Evolutionary conservation across 2,888 invertebrate genomes (phyloP).

Genomic region (Lathronympha strigana): DNA sequence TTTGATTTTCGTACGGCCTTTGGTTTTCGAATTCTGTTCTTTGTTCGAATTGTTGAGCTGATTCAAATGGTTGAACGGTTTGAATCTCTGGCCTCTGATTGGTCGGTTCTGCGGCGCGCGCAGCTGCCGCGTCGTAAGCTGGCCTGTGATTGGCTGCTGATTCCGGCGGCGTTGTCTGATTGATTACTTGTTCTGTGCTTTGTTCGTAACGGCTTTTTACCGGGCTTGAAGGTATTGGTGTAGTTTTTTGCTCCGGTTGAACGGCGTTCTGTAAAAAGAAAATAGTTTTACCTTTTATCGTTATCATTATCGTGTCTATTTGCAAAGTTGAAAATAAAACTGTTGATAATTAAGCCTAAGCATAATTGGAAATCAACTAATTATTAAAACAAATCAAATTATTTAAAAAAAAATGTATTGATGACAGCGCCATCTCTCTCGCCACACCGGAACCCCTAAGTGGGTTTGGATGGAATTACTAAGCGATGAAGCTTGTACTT

Average conservation of each 20-base stretch:
- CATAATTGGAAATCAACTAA: too few species aligned
- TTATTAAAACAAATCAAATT: too few species aligned
- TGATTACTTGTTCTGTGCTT: conserved; percentile 42
- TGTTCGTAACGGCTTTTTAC: conserved; percentile 51
- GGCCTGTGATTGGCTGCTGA: conserved; percentile 33
- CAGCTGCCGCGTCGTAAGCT: conserved; percentile 44
- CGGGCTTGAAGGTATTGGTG: conserved; percentile 52
- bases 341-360: too few species aligned
- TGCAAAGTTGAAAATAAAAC: too few species aligned
- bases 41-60: conserved; percentile 42
- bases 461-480: too few species aligned
- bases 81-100: conserved; percentile 35
- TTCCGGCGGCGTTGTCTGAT: conserved; percentile 43
- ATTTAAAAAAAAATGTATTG: too few species aligned
- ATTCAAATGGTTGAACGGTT: conserved; percentile 31
- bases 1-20: conserved; percentile 10
- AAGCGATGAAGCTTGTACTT: too few species aligned
- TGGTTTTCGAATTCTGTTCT: conserved; percentile 38
- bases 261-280: conserved; percentile 41
- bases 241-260: conserved; percentile 46
- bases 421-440: too few species aligned
- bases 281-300: background rate
- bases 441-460: too few species aligned
- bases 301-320: too few species aligned
- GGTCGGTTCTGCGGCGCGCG: conserved; percentile 37